These are phyloP conservation scores for Danio choprae DNA, from an alignment of 2,797 vertebrate species.

Conservation along the genomic window DNA sequence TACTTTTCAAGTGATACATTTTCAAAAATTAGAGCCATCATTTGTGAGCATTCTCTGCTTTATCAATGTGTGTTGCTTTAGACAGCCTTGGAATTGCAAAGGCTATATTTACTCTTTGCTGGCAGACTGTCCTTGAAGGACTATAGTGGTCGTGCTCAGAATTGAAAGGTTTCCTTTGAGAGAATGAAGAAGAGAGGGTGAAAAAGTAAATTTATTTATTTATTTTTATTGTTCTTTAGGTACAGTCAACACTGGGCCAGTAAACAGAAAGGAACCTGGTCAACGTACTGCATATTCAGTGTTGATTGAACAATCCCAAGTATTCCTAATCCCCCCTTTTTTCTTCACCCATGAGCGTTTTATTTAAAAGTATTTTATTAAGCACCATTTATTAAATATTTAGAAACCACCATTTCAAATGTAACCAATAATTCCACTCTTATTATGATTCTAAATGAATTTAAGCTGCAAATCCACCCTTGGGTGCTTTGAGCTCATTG, in stretches of 20 bases:
- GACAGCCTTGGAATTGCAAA: constrained; percentile 47
- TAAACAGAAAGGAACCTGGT: constrained; percentile 7
- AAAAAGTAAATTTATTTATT: constrained; percentile 14
- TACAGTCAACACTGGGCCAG: background rate
- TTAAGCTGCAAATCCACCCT: constrained; percentile 8
- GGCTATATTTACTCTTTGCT: constrained; percentile 58
- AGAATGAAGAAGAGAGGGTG: background rate
- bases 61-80: constrained; percentile 26
- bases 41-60: constrained; percentile 34
- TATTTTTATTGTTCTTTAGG: background rate
- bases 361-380: too few species aligned
- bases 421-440: background rate
- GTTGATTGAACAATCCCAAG: background rate
- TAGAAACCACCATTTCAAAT: background rate
- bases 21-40: constrained; percentile 27
- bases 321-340: background rate
- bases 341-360: background rate
- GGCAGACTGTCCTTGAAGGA: constrained; percentile 51
- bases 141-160: constrained; percentile 43
- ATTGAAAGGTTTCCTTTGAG: constrained; percentile 41
- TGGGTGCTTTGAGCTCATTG: background rate
- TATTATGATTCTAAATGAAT: constrained; percentile 9
- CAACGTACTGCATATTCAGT: background rate
- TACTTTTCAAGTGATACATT: background rate
- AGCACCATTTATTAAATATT: background rate